A percentile compares a stretch with the other conserved stretches of the same genome.
Conservation (phyloP, 2,797 vertebrate species). For the Girardinus metallicus region DNA sequence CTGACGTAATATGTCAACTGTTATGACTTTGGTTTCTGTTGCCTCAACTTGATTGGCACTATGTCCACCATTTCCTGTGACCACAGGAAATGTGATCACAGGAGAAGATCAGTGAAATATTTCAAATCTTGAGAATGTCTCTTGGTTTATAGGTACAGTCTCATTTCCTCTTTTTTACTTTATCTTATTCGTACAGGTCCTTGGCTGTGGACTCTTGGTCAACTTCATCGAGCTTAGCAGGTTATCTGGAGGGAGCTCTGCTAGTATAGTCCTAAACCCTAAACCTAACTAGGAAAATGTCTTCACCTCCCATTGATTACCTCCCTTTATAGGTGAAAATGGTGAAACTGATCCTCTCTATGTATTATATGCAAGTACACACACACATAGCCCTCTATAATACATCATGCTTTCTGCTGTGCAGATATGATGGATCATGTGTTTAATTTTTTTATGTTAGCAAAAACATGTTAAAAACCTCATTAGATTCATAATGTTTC, state of each 20-base stretch:
- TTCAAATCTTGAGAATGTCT: not conserved
- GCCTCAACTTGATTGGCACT: not conserved
- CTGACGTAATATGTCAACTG: not conserved
- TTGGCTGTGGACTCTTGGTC: not conserved
- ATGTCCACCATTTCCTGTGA: not conserved
- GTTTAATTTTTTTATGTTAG: not conserved
- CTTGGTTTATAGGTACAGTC: not conserved
- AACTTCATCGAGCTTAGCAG: not conserved
- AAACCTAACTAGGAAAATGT: not conserved
- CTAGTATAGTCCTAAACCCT: too few species aligned
- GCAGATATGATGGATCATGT: not conserved
- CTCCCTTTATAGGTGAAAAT: not conserved
- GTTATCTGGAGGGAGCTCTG: too few species aligned
- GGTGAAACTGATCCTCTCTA: not conserved
- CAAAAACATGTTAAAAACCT: not conserved
- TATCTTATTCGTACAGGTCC: not conserved
- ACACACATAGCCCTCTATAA: not conserved
- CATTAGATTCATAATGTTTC: not conserved
- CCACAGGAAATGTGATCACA: not conserved
- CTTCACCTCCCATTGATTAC: not conserved
- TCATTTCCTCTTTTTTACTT: not conserved
- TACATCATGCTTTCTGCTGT: not conserved
- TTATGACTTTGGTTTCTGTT: not conserved
- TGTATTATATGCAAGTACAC: not conserved
- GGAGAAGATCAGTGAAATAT: not conserved